phyloP scores from a whole-genome alignment of 2,113 vertebrate genomes.

The Saccopteryx leptura region DNA sequence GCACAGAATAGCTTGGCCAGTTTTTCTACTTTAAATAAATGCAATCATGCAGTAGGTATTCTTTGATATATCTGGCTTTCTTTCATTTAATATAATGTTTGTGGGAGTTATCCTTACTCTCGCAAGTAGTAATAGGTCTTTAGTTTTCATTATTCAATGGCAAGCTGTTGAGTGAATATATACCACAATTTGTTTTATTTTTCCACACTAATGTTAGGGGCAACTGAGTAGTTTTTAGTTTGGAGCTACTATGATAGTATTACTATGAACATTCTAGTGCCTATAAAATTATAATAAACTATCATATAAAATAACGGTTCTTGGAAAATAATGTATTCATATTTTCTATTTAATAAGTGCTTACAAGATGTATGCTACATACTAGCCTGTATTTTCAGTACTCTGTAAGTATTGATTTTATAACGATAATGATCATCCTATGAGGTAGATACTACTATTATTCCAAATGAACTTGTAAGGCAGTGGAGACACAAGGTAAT shows the following conservation, averaged over 20 bases:
- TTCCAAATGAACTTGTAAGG: background rate
- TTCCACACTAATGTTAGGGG: background rate
- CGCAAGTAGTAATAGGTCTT: background rate
- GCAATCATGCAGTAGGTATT: background rate
- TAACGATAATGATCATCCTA: background rate
- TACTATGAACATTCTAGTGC: background rate
- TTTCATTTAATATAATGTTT: background rate
- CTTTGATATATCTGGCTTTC: background rate
- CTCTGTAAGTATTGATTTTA: background rate
- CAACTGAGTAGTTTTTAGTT: background rate
- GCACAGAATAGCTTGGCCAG: background rate
- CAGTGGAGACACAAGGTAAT: background rate
- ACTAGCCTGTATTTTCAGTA: background rate
- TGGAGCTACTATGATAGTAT: background rate
- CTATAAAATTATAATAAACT: slow-evolving; percentile 10
- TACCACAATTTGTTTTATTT: background rate
- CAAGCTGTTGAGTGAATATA: background rate
- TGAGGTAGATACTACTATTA: background rate
- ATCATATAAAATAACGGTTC: background rate
- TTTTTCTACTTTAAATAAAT: background rate
- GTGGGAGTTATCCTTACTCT: background rate
- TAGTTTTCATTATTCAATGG: background rate
- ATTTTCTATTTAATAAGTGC: slow-evolving; percentile 29
- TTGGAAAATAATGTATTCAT: background rate
- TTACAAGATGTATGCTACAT: background rate